Percentiles rank a stretch among this genome's conserved stretches.
phyloP scores from a whole-genome alignment of 2,113 vertebrate genomes.

The Phylloscopus whistleri region DNA sequence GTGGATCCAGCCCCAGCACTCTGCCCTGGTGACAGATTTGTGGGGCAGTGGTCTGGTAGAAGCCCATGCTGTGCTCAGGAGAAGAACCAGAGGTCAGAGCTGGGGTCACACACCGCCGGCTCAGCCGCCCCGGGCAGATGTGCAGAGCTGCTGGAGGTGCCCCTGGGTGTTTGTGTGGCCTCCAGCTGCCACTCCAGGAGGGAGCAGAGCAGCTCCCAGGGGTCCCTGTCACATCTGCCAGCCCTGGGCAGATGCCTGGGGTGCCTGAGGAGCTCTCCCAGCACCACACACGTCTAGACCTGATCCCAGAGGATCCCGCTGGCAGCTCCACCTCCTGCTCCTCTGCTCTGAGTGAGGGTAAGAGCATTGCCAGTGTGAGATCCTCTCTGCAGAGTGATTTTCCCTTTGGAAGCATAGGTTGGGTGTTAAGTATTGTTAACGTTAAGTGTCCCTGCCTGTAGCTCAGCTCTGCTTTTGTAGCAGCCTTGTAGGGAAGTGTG shows the following conservation, averaged over 20 bases:
- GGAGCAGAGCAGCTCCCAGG: not conserved
- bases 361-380: not conserved
- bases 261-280: not conserved
- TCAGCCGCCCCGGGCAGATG: rapidly evolving
- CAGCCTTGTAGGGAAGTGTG: not conserved
- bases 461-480: not conserved
- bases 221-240: not conserved
- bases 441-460: not conserved
- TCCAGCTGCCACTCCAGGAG: not conserved
- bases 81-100: not conserved
- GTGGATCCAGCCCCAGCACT: rapidly evolving
- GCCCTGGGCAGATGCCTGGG: not conserved
- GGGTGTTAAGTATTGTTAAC: not conserved
- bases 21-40: rapidly evolving
- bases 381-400: not conserved
- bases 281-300: not conserved
- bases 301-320: not conserved
- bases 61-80: not conserved
- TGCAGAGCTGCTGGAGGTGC: not conserved
- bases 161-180: not conserved
- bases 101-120: rapidly evolving
- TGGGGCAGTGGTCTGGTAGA: rapidly evolving
- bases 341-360: not conserved
- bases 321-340: not conserved
- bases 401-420: not conserved